Evolutionary conservation across 1,140 invertebrate species (phyloP), one percentile per base, ranked within the genome.

Genomic region (Coptotermes formosanus): DNA sequence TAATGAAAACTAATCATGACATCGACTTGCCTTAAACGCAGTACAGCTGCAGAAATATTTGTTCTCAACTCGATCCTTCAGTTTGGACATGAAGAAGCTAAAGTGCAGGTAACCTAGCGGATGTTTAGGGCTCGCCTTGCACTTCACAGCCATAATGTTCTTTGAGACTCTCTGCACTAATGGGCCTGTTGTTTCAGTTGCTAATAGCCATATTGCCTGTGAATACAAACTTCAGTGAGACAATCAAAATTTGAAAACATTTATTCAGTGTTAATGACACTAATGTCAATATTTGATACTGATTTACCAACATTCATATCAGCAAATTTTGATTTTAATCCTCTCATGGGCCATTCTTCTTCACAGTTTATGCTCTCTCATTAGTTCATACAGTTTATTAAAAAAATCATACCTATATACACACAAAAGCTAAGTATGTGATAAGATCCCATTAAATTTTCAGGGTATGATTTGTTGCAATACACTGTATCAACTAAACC

Each of bases 111-210:
- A 96, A 14, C 95, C 95, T 32, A 96, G 90, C 16, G 95, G 95
- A 89, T 96, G 94, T 88, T 94, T 94, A 2, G 93, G 91, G 86
- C 93, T 94, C 25, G 93, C 91, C 90, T 95, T 94, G 90, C 95
- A 96, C 90, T 95, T 96, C 0, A 96, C 95, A 75, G 94, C 95
- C 94, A 97, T 95, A 59, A 95, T 94, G 88, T 94, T 94, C 90
- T 95, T 95, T 3, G 95, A 95, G 43, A 96, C 94, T 88, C 95
- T 92, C 89, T 97, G 96, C 19, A 97, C 95, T 23, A 96, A 90
- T 3, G 95, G 94, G 38, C 94, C 94, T 38, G 93, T 91, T 21
- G 93, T 94, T 90, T 95, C 94, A 21, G 92, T 93, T 3, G 93
- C 93, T 85, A 96, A 88, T 38, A 93, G 88, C 93, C 93, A 94